Evolutionary conservation across 2,113 vertebrate genomes (phyloP), one percentile per base, ranked within the genome.

Genomic region (Montifringilla adamsi): DNA sequence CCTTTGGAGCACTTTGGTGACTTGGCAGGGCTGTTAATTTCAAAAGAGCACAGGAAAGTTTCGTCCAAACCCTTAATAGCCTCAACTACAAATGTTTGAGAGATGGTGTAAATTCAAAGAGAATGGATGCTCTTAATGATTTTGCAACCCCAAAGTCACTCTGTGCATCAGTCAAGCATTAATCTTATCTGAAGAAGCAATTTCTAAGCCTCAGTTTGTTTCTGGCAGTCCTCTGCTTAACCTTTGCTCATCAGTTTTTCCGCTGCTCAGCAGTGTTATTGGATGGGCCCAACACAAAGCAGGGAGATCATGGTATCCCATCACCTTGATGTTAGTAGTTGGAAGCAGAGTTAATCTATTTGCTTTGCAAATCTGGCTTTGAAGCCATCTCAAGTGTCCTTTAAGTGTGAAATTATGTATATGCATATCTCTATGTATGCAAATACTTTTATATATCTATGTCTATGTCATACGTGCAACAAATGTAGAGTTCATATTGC

Each of bases 1-100:
- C 96, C 96, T 98, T 84, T 95, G 96, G 58, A 56, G 82, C 89
- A 75, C 82, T 96, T 85, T 58, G 27, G 75, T 93, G 55, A 63
- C 39, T 88, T 72, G 72, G 16, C 64, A n/a, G n/a, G 46, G 43
- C 24, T 89, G 70, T 67, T 88, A 60, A 37, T 84, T 94, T 72
- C 56, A 26, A 76, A 79, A 92, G 58, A 87, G 49, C 44, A 17
- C 18, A 1, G 23, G 56, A 63, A 77, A 80, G 37, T 87, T 92
- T 89, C 39, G 50, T 86, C 66, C 19, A 26, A 91, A 84, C 74
- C 49, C 39, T 63, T 74, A 6, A 35, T 27, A 84, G 28, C 23
- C 12, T 58, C n/a, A 63, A 37, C 77, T 78, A 23, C 18, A 52
- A 67, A 52, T 66, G 37, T 84, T 47, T 67, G 80, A 74, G 53